A percentile compares a stretch with the other conserved stretches of the same genome.
phyloP scores from a whole-genome alignment of 2,888 invertebrate genomes.

The Hirtodrosophila cameraria region DNA sequence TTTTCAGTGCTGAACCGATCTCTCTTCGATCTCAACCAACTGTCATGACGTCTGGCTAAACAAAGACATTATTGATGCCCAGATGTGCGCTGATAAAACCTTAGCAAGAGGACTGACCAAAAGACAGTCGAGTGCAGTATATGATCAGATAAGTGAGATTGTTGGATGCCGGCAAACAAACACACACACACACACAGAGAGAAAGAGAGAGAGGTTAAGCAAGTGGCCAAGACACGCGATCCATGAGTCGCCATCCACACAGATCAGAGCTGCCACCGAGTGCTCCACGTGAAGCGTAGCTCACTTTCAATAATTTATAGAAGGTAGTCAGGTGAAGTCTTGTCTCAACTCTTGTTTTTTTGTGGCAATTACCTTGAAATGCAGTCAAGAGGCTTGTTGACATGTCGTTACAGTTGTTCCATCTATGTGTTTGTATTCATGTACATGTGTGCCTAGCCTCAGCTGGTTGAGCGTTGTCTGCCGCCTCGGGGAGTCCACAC shows the following conservation, averaged over 20 bases:
- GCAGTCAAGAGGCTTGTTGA: conserved; percentile 76
- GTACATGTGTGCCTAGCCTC: neutral
- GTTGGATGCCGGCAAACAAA: conserved; percentile 28
- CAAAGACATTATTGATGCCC: conserved; percentile 81
- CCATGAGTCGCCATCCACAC: conserved; percentile 43
- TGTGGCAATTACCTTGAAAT: conserved; percentile 76
- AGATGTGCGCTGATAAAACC: conserved; percentile 64
- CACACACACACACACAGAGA: neutral
- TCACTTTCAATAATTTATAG: conserved; percentile 76
- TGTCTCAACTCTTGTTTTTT: conserved; percentile 53
- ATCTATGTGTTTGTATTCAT: neutral
- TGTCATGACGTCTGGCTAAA: conserved; percentile 63
- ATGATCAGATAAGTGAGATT: conserved; percentile 43
- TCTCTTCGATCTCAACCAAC: conserved; percentile 31
- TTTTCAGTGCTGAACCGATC: conserved; percentile 43
- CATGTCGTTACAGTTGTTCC: conserved; percentile 61
- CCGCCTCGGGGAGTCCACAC: conserved; percentile 65
- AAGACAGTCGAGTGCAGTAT: conserved; percentile 34
- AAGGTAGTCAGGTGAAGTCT: conserved; percentile 78
- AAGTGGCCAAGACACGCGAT: conserved; percentile 60
- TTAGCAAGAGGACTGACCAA: conserved; percentile 19
- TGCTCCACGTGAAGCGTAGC: conserved; percentile 50
- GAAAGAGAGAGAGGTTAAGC: conserved; percentile 13
- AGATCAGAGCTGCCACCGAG: conserved; percentile 51
- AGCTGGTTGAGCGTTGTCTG: conserved; percentile 29